Conservation (phyloP, 2,797 vertebrate genomes). For the Rhinichthys osculus region DNA sequence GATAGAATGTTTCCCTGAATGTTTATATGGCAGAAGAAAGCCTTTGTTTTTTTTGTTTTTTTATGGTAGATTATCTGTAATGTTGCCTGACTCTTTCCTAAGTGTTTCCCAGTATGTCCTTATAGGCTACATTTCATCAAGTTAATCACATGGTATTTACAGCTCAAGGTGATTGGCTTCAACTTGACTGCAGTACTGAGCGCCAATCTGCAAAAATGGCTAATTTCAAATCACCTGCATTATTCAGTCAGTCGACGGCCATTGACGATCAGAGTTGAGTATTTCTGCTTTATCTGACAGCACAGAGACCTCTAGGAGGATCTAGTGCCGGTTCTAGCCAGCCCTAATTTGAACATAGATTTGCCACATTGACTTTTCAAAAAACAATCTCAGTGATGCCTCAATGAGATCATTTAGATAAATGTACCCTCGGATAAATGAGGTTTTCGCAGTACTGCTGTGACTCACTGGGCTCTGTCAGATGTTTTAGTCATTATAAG, state of each 20-base stretch:
- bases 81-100: not conserved
- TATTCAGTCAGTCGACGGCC: not conserved
- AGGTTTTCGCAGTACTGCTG: conserved; percentile 1
- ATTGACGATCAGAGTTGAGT: not conserved
- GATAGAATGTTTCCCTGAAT: not conserved
- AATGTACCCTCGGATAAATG: conserved; percentile 8
- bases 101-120: not conserved
- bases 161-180: not conserved
- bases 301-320: not conserved
- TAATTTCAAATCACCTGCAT: not conserved
- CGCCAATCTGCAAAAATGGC: not conserved
- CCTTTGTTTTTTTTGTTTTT: not conserved
- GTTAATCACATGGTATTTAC: not conserved
- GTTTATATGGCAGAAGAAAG: not conserved
- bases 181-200: not conserved
- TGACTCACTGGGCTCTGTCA: conserved; percentile 30
- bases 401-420: conserved; percentile 18
- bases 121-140: not conserved
- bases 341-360: conserved; percentile 18
- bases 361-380: conserved; percentile 11
- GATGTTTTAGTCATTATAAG: conserved; percentile 29
- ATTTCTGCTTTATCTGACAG: conserved; percentile 2
- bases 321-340: not conserved
- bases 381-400: conserved; percentile 1
- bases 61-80: not conserved